These are phyloP conservation scores for Zosterops pallidus DNA, from an alignment of 2,113 vertebrate genomes.

Conservation along the genomic window DNA sequence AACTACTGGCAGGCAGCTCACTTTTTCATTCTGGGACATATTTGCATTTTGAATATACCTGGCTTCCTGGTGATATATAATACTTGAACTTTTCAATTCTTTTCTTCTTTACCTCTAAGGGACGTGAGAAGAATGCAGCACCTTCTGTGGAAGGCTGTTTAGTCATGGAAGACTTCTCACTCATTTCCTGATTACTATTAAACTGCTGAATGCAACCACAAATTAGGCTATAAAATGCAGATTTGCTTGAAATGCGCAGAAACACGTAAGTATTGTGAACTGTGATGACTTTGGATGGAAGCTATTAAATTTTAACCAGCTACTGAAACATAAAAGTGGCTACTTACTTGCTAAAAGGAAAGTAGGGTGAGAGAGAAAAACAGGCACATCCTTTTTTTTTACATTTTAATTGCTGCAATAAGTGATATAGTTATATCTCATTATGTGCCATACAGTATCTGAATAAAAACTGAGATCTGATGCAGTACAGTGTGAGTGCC, in stretches of 20 bases:
- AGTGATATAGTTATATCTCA: neutral
- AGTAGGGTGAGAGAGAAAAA: neutral
- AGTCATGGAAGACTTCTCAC: neutral
- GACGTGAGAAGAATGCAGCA: neutral
- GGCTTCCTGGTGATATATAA: constrained; percentile 27
- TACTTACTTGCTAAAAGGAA: neutral
- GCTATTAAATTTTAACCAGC: constrained; percentile 35
- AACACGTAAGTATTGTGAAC: constrained; percentile 7
- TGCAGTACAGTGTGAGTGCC: neutral
- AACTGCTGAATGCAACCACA: constrained; percentile 14
- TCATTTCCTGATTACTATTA: constrained; percentile 32
- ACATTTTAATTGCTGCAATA: constrained; percentile 21
- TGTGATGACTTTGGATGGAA: neutral
- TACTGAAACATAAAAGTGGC: neutral
- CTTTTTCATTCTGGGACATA: constrained; percentile 3
- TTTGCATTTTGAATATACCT: constrained; percentile 43
- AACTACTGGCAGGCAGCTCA: constrained; percentile 9
- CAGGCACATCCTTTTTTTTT: neutral
- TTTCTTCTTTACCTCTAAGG: neutral
- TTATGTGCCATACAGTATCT: neutral
- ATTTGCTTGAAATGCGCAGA: constrained; percentile 5
- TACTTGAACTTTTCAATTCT: constrained; percentile 18
- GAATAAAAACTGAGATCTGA: neutral
- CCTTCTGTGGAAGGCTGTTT: neutral
- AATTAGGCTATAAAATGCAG: constrained; percentile 13